Percentiles rank a stretch among this genome's conserved stretches.
Evolutionary conservation across 2,888 invertebrate species (phyloP).

Genomic region (Pandemis cinnamomeana): DNA sequence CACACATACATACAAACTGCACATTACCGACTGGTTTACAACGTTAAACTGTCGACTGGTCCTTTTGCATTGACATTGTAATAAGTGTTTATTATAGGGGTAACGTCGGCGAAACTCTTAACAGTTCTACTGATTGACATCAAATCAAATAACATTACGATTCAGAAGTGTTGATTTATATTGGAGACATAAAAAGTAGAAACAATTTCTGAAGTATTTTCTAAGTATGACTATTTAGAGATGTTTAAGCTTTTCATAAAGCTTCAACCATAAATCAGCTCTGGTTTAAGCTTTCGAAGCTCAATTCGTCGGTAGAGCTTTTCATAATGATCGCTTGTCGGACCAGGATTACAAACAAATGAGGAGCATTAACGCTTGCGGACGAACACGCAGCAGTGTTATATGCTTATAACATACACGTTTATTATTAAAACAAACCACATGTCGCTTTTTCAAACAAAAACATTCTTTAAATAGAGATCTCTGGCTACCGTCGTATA

Average conservation of each 20-base stretch:
- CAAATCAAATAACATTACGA: neutral
- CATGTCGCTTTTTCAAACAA: conserved; percentile 31
- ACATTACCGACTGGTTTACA: conserved; percentile 32
- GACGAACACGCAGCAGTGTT: conserved; percentile 12
- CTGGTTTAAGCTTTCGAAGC: neutral
- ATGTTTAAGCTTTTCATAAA: conserved; percentile 14
- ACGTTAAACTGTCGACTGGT: neutral
- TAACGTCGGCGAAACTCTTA: neutral
- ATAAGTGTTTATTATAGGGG: neutral
- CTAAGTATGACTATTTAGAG: neutral
- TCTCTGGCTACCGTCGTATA: conserved; percentile 24
- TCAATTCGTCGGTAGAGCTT: conserved; percentile 4
- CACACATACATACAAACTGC: conserved; percentile 39
- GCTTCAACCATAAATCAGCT: conserved; percentile 13
- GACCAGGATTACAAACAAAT: conserved; percentile 20
- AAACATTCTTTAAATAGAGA: conserved; percentile 35
- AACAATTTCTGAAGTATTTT: neutral
- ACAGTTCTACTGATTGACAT: neutral
- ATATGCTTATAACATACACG: neutral
- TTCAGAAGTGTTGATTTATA: neutral
- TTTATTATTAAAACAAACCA: conserved; percentile 27
- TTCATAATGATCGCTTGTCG: conserved; percentile 7
- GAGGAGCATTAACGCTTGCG: conserved; percentile 5
- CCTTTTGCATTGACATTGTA: conserved; percentile 27
- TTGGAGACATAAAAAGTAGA: neutral